Percentiles rank a stretch among this genome's conserved stretches.
Evolutionary conservation across 2,888 invertebrate species (phyloP).

Genomic region (Athalia cordata): DNA sequence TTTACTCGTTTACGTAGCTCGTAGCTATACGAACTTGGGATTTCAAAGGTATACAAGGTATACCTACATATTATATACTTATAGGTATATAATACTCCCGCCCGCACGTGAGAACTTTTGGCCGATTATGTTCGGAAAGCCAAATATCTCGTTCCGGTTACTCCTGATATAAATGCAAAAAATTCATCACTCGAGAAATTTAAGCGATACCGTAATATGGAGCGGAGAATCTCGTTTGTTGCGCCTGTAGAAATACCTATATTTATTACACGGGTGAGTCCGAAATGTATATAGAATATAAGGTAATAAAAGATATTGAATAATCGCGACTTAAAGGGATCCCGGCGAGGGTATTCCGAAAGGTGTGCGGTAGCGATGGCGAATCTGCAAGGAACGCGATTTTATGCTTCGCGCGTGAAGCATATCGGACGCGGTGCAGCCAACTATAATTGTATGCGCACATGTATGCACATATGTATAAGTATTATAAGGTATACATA

Average conservation of each 20-base stretch:
- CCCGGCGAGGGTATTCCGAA: conserved; percentile 59
- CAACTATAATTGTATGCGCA: too few species aligned
- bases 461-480: conserved; percentile 48
- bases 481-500: conserved; percentile 52
- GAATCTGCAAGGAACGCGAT: conserved; percentile 18
- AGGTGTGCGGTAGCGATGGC: conserved; percentile 53
- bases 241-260: too few species aligned
- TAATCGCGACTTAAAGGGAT: conserved; percentile 60
- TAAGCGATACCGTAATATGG: too few species aligned
- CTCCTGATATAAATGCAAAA: background rate
- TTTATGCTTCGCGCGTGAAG: conserved; percentile 41
- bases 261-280: background rate
- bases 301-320: conserved; percentile 45
- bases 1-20: background rate
- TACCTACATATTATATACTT: conserved; percentile 40
- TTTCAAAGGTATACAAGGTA: background rate
- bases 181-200: too few species aligned
- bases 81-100: conserved; percentile 47
- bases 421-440: too few species aligned
- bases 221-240: too few species aligned
- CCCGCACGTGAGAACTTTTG: conserved; percentile 50
- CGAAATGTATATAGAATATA: background rate
- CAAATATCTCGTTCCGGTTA: conserved; percentile 52
- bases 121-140: conserved; percentile 7
- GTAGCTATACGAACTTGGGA: background rate